Evolutionary conservation across 35 echinoderm and acorn worm species (phyloP), one percentile per base, ranked within the genome.

Genomic region (Strongylocentrotus purpuratus): DNA sequence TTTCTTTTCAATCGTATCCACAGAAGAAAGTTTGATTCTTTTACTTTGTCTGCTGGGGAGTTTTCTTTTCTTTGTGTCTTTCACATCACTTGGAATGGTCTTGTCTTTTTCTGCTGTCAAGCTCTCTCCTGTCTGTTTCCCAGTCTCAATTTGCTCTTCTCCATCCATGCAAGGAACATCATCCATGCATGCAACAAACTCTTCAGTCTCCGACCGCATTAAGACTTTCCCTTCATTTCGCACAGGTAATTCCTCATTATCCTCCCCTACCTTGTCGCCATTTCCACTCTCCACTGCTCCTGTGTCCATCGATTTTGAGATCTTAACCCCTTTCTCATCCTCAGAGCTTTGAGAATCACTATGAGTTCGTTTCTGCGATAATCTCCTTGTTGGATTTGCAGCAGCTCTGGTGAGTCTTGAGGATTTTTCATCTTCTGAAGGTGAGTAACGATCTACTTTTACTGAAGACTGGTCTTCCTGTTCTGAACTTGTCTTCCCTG

Each of bases 181-280:
- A 58, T 93, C 91, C 91, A 93, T 93, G 31, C 91, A 93, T 50
- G 91, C 91, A 50, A 93, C 91, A 93, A 93, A 93, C 28, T 93
- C 91, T 46, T 93, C 91, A 10, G 91, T 93, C 91, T 93, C 91
- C 3, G 91, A 93, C 25, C 91, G 13, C 48, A 93, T 93, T 46
- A 93, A 93, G 31, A 93, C 31, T 93, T 93, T 93, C 48, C 45
- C 91, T 52, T 93, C 91, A 93, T n/a, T 93, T 58, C 31, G 87
- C 9, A 41, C 17, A 22, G 33, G 32, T 5, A 7, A 20, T 3
- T 89, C 87, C 33, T 89, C 45, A 89, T 5, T 41, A 5, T 41
- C 45, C 45, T 41, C 45, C 25, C 33, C 87, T 41, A 18, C 32
- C 20, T 33, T 41, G 32, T 4, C 0, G 0, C 32, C 87, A 31